These are phyloP conservation scores for Euplexia lucipara DNA, from an alignment of 2,888 invertebrate species.

Conservation along the genomic window DNA sequence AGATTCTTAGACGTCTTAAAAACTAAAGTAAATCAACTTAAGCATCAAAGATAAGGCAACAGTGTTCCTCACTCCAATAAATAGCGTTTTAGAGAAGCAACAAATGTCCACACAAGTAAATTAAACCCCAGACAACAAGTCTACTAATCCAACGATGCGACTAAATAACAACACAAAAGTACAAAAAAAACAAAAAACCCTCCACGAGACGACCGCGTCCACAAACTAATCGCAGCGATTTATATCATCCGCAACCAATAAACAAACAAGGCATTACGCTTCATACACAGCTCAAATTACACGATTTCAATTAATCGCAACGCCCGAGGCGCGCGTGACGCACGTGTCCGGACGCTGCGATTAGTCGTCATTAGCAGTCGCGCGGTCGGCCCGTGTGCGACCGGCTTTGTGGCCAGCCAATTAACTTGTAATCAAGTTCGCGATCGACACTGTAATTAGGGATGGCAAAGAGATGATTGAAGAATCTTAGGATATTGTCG, in stretches of 20 bases:
- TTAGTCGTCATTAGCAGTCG: slow-evolving; percentile 62
- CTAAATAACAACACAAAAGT: slow-evolving; percentile 14
- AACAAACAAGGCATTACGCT: slow-evolving; percentile 58
- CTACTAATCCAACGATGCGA: slow-evolving; percentile 15
- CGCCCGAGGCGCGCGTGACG: slow-evolving; percentile 56
- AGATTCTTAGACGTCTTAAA: neutral
- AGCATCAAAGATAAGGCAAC: no score
- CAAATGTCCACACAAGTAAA: neutral
- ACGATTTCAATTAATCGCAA: slow-evolving; percentile 63
- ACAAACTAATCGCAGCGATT: slow-evolving; percentile 50
- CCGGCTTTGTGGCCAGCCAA: slow-evolving; percentile 52
- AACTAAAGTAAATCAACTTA: no score
- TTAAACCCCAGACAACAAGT: slow-evolving; percentile 4
- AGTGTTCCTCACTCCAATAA: neutral
- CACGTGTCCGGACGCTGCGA: slow-evolving; percentile 57
- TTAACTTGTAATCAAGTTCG: slow-evolving; percentile 65
- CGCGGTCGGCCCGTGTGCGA: slow-evolving; percentile 45
- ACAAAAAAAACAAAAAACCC: slow-evolving; percentile 23
- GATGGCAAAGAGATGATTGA: slow-evolving; percentile 20
- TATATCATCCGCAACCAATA: slow-evolving; percentile 52
- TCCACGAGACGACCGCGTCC: slow-evolving; percentile 22
- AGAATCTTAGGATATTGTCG: slow-evolving; percentile 7
- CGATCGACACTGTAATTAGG: slow-evolving; percentile 60
- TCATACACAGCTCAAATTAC: slow-evolving; percentile 57
- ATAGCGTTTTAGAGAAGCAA: neutral